Evolutionary conservation across 2,888 invertebrate genomes (phyloP), one percentile per base, ranked within the genome.

Genomic region (Strigamia maritima): DNA sequence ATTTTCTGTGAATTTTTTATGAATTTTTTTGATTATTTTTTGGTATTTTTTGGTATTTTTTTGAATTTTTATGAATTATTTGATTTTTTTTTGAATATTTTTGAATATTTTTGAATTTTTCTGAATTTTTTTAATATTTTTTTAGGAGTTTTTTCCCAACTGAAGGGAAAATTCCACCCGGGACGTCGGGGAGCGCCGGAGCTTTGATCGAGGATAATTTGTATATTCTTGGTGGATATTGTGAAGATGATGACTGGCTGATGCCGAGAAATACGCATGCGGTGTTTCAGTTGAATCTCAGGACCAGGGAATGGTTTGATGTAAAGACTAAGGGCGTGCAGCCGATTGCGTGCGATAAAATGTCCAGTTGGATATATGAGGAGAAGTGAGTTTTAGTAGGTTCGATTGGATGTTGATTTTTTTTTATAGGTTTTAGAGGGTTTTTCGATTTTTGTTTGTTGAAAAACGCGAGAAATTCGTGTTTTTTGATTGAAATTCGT

Each of bases 201-300:
- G 83, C 83, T 77, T 78, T 85, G 4, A 54, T 84, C 12, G 81
- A 83, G 35, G 82, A 83, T 22, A 77, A 81, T 77, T 80, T 84
- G 60, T 86, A 85, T 80, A 79, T 86, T 16, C 83, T 86, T 82
- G 85, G 85, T 77, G 86, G 86, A 10, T 83, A 81, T 70, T 60
- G 78, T 75, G 80, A 81, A n/a, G 70, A 70, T 2, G 16, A 2
- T 26, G 49, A 44, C 16, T n/a, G 10, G 22, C 10, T 26, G 12
- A 12, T 22, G 8, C 31, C 28, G n/a, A 80, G 19, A 10, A 75
- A 75, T 35, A 28, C 75, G 14, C 26, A 28, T 26, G 38, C 24
- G 2, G 76, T 75, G 8, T 22, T n/a, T 38, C 7, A 12, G 28
- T 75, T 75, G 19, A 28, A 75, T 75, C 6, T 75, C 3, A 28